Evolutionary conservation across 2,113 vertebrate genomes (phyloP), one percentile per base, ranked within the genome.

Genomic region (Rhineura floridana): DNA sequence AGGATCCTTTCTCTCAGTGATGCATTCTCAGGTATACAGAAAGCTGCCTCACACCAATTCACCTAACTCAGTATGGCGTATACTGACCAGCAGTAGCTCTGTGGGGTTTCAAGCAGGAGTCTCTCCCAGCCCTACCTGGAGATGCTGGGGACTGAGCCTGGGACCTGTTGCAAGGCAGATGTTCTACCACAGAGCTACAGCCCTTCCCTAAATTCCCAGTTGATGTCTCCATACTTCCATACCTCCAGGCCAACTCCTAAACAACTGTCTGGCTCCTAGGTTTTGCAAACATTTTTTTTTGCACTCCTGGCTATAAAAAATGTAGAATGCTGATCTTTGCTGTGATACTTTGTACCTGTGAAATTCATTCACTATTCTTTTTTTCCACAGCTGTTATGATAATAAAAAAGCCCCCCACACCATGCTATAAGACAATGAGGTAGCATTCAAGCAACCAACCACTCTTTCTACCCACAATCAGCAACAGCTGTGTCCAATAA

Each of bases 401-500:
- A 59, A 59, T 59, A 59, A 59, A 87, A 86, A 63, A 86, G 15
- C 36, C 59, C 70, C 50, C 59, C 50, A 44, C 12, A 52, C 44
- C 69, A 93, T 89, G 36, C 36, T 77, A 79, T 76, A 82, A 94
- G n/a, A 86, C 89, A 89, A 80, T 87, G 89, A 94, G 86, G 90
- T 89, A 93, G 86, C 75, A 88, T 81, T 94, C 91, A 92, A 83
- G 90, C 92, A 92, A 95, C 87, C 84, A 91, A 90, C 89, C 85
- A 93, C 88, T 95, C 92, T 94, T 93, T 95, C 93, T 89, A 95
- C 85, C 90, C 92, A 94, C 92, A 92, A 94, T 91, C 94, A 94
- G 92, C 91, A 95, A 94, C 94, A 95, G 94, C 94, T 95, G 95
- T 90, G 92, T 48, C 93, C 93, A 93, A 94, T 94, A 95, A 95